Conservation (phyloP, 2,888 invertebrate species). For the Petrolisthes manimaculis region DNA sequence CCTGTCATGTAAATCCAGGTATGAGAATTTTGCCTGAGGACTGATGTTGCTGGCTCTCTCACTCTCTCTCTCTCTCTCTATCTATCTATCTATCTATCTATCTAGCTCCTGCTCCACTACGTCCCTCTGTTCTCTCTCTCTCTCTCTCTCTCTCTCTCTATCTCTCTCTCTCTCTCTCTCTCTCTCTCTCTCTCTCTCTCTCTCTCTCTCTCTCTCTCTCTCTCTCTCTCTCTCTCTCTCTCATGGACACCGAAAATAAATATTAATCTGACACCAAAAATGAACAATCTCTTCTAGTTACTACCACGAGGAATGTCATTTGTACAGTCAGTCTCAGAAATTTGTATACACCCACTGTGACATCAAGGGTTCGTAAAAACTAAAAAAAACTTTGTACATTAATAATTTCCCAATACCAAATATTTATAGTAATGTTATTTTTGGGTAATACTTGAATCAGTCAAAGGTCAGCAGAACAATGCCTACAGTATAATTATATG, state of each 20-base stretch:
- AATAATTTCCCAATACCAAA: no score
- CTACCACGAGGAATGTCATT: no score
- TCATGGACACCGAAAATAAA: neutral
- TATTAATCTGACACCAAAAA: neutral
- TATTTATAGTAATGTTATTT: no score
- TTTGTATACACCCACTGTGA: no score
- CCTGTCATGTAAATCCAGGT: constrained; percentile 11
- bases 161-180: neutral
- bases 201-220: neutral
- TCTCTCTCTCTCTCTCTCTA: neutral
- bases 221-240: neutral
- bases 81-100: neutral
- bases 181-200: constrained; percentile 2
- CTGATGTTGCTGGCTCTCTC: neutral
- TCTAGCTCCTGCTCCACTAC: neutral
- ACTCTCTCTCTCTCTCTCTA: neutral
- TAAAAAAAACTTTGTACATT: no score
- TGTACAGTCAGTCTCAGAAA: no score
- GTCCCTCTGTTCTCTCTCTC: neutral
- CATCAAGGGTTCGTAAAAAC: no score
- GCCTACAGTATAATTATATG: no score
- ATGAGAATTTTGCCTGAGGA: neutral
- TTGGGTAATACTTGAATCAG: no score
- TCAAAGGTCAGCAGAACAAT: no score
- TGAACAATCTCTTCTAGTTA: no score